Percentiles rank a stretch among this genome's conserved stretches.
These are phyloP conservation scores for Carpatolechia fugitivella DNA, from an alignment of 2,888 invertebrate genomes.

Conservation along the genomic window DNA sequence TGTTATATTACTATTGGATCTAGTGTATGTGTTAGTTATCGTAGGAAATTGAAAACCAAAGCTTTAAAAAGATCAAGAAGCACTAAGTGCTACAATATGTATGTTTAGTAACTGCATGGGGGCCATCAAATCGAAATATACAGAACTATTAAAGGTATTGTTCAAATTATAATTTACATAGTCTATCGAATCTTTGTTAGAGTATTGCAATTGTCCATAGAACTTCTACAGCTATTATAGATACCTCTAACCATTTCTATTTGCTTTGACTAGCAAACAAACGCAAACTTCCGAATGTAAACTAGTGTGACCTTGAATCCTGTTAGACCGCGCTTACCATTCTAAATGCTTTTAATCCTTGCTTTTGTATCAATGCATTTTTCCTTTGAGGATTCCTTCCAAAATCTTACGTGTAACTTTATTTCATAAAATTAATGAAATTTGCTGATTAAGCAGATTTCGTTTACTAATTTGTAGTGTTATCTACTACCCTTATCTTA, in stretches of 20 bases:
- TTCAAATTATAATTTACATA: background rate
- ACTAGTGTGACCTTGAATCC: background rate
- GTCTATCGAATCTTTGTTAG: background rate
- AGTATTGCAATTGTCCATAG: background rate
- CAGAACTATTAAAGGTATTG: constrained; percentile 28
- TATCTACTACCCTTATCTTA: too few species aligned
- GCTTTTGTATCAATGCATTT: background rate
- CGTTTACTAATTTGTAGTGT: too few species aligned
- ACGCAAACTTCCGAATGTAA: background rate
- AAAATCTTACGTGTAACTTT: too few species aligned
- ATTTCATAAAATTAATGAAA: too few species aligned
- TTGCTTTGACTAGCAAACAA: background rate
- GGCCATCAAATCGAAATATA: constrained; percentile 70
- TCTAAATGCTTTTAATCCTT: background rate
- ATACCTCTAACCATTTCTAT: background rate
- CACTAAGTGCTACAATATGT: constrained; percentile 31
- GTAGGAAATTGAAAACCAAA: constrained; percentile 13
- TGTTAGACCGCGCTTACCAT: background rate
- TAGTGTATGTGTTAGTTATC: constrained; percentile 11
- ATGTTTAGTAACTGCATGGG: constrained; percentile 64
- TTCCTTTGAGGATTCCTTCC: background rate
- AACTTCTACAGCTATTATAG: background rate
- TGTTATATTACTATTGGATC: constrained; percentile 31
- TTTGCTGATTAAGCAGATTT: too few species aligned
- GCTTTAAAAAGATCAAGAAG: constrained; percentile 11